phyloP scores from a whole-genome alignment of 1,140 invertebrate species.

The Ooceraea biroi region DNA sequence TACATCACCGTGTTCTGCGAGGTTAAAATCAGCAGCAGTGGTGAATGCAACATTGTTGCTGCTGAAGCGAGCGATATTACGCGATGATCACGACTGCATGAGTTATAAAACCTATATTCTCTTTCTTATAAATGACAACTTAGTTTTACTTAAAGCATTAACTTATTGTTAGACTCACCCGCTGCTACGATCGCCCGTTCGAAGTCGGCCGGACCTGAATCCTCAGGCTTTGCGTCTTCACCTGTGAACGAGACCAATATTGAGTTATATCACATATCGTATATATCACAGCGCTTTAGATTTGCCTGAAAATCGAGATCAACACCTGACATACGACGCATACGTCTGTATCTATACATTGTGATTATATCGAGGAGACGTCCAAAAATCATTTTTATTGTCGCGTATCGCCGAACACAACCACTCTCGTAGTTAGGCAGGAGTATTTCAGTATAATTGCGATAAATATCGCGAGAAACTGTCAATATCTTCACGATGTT shows the following conservation, averaged over 20 bases:
- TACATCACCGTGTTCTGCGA: neutral
- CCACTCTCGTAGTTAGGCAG: neutral
- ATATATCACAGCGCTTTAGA: neutral
- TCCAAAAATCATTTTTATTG: conserved; percentile 56
- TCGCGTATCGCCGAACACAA: neutral
- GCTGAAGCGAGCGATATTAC: neutral
- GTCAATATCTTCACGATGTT: neutral
- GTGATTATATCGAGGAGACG: conserved; percentile 46
- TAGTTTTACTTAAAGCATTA: conserved; percentile 84
- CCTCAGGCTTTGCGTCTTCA: conserved; percentile 71
- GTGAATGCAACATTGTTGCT: too few relatives aligned
- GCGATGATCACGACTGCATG: conserved; percentile 79
- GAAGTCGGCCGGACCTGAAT: conserved; percentile 75
- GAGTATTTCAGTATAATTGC: neutral
- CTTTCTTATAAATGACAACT: too few relatives aligned
- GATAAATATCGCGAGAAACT: neutral
- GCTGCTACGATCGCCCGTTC: conserved; percentile 76
- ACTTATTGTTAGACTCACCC: conserved; percentile 67
- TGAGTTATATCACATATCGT: conserved; percentile 16
- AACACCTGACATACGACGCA: conserved; percentile 34
- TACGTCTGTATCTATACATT: conserved; percentile 48
- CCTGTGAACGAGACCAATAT: conserved; percentile 48
- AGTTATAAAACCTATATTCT: too few relatives aligned
- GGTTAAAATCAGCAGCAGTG: too few relatives aligned
- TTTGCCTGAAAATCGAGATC: conserved; percentile 11